Base-by-base conservation (phyloP, 2,888 invertebrate genomes). In the Lomographa bimaculata region DNA sequence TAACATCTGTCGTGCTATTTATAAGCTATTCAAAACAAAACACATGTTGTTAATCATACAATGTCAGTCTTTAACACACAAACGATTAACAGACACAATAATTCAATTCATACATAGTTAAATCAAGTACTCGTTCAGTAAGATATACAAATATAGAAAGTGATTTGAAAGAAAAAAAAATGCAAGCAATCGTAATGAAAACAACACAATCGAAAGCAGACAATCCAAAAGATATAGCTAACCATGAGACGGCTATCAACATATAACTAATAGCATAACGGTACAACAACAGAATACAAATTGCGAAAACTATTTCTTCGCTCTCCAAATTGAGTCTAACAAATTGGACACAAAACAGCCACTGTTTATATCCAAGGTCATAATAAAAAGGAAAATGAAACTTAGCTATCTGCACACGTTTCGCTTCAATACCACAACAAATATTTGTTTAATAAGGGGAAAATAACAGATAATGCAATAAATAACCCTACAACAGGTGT, bases 401-500 rank as follows among this genome's bases (percentile, higher is more conserved):
- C 34, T 49, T 49, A 43, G 38, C 36, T 41, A 39, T 30, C 49
- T 23, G 33, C 20, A 33, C 49, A 52, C 52, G 49, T 46, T 41
- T 41, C 40, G 33, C 34, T 50, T 40, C 30, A 36, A 42, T 47
- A 46, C 12, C 25, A 12, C 29, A 38, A 23, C 38, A 46, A 44
- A 47, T 41, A 46, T 50, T 48, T 44, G 37, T 53, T 53, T 53
- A 50, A 50, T 46, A 50, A 24, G 36, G 37, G 28, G 46, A 57
- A 63, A 58, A 57, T 50, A 59, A 54, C 58, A 59, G 60, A 60
- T 57, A 52, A 54, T 49, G 47, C 49, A 62, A 58, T 57, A 60
- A 62, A 60, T 56, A 63, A 54, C 47, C 35, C 50, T 46, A 60
- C 62, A 70, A 68, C 78, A 75, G 75, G 74, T 75, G 73, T 65